Conservation (phyloP, 2,888 invertebrate genomes). For the Apomyelois bistriatella region DNA sequence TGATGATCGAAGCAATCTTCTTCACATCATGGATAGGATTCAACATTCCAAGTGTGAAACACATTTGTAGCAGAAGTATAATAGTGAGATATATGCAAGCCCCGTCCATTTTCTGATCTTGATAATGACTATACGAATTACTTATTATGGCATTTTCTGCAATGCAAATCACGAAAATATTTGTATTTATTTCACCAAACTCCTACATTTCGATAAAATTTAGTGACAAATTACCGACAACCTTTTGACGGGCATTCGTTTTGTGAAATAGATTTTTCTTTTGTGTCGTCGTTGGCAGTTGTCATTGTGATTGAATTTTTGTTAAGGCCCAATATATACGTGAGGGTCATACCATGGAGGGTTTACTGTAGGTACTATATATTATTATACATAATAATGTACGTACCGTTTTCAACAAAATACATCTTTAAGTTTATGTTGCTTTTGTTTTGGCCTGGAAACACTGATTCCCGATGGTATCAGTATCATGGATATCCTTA, state of each 20-base stretch:
- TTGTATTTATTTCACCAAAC: slow-evolving; percentile 11
- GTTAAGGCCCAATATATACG: background rate
- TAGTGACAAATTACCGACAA: slow-evolving; percentile 26
- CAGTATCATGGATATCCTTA: no score
- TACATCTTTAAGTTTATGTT: no score
- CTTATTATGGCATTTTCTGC: slow-evolving; percentile 36
- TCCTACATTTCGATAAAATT: slow-evolving; percentile 22
- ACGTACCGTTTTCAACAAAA: no score
- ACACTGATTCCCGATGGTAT: no score
- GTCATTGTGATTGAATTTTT: slow-evolving; percentile 17
- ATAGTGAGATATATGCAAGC: slow-evolving; percentile 43
- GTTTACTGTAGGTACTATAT: no score
- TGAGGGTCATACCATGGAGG: background rate
- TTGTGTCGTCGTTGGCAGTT: slow-evolving; percentile 31
- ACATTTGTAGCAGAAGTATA: slow-evolving; percentile 56
- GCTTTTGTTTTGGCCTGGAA: no score
- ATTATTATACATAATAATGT: no score
- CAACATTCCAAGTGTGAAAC: slow-evolving; percentile 48
- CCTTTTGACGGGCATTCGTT: slow-evolving; percentile 32
- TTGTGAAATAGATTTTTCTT: slow-evolving; percentile 36
- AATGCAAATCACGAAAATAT: slow-evolving; percentile 10
- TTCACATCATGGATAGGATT: slow-evolving; percentile 56
- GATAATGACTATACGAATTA: slow-evolving; percentile 14
- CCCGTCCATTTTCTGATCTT: slow-evolving; percentile 47
- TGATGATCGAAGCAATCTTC: slow-evolving; percentile 39